phyloP scores from a whole-genome alignment of 2,888 invertebrate genomes.

The Phanerotoma sp. region DNA sequence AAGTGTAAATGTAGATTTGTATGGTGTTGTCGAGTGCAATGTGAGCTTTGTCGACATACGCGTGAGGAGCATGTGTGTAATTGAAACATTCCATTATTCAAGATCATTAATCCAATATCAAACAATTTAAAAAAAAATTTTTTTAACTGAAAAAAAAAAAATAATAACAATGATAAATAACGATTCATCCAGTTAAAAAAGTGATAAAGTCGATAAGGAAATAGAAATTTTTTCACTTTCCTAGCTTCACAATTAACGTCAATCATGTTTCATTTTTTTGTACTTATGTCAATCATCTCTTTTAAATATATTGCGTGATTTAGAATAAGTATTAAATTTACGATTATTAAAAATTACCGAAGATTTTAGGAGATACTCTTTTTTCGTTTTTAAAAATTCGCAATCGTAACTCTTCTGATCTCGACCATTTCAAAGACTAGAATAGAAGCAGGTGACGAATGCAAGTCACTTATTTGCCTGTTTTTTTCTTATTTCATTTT shows the following conservation, averaged over 20 bases:
- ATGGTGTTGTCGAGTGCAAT: conserved; percentile 89
- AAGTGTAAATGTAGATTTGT: conserved; percentile 89
- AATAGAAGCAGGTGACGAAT: no score
- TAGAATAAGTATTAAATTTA: no score
- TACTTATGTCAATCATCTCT: conserved; percentile 8
- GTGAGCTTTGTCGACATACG: conserved; percentile 77
- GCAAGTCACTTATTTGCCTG: no score
- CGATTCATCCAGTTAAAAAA: not conserved
- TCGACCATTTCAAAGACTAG: no score
- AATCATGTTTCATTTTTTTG: conserved; percentile 1
- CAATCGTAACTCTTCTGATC: no score
- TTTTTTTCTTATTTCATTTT: no score
- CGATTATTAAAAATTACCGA: no score
- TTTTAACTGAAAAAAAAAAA: conserved; percentile 21
- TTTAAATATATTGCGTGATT: conserved; percentile 3
- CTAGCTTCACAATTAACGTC: not conserved
- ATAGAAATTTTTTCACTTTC: not conserved
- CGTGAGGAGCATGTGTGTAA: conserved; percentile 87
- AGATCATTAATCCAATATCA: conserved; percentile 20
- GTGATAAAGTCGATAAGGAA: not conserved
- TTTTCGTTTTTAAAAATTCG: no score
- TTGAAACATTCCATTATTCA: conserved; percentile 56
- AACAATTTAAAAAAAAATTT: conserved; percentile 33
- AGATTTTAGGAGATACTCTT: no score
- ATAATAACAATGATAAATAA: no score